Evolutionary conservation across 2,888 invertebrate species (phyloP), one percentile per base, ranked within the genome.

Genomic region (Calameuta pallipes): DNA sequence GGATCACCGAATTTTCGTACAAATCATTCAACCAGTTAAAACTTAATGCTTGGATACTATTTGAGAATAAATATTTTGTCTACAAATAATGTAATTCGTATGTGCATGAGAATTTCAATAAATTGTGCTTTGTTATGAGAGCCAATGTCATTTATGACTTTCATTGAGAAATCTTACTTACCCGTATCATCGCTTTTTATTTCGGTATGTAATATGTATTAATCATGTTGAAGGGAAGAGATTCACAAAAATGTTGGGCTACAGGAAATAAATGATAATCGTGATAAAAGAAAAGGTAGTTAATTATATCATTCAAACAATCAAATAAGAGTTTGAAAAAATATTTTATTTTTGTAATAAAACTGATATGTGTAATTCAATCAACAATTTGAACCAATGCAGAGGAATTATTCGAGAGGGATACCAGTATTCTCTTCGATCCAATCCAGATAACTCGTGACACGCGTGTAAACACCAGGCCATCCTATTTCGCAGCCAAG

Each of bases 401-500:
- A 33, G 71, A n/a, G 3, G 3, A 30, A 30, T 34, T 15, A 71
- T 71, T 71, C 15, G 13, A 77, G 30, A 31, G 15, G 13, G 15
- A 74, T 36, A 12, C 81, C 83, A 73, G 83, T 82, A 37, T 80
- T 81, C 2, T 15, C 33, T 31, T 68, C 69, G 74, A 89, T 87
- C 87, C 88, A 89, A 77, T 83, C 81, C 77, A 86, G 77, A 79
- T 82, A 83, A 34, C 81, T 78, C 12, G 82, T 83, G 71, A 86
- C 83, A 34, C 89, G 85, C 9, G 81, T 82, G 81, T 86, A 89
- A 69, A 87, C 90, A 30, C 86, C 84, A 30, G 90, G 89, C 77
- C 82, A 78, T 36, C 88, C 88, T 69, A 80, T 81, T 23, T 82
- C 85, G 78, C 89, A 90, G 9, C 90, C 89, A n/a, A 37, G 36